Base-by-base conservation (phyloP, 2,888 invertebrate species). In the Oscheius sp. region DNA sequence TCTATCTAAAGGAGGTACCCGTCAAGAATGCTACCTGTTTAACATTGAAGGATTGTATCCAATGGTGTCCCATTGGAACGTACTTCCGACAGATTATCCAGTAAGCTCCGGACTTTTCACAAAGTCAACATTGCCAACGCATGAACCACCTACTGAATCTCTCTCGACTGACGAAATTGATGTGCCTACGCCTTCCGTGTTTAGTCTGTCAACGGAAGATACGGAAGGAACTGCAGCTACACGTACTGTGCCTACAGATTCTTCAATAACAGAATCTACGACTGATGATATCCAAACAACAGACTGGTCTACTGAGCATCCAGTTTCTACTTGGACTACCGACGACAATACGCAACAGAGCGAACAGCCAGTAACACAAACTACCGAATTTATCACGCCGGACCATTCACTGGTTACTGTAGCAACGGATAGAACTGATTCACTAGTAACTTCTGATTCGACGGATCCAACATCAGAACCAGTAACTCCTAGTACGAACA, bases 1-100 rank as follows among this genome's bases (percentile, higher is more conserved):
- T n/a, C 21, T 21, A 21, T 21, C 21, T 21, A 21, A 21, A 73
- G 74, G 74, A 68, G 74, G 74, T 7, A 11, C 35, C 1, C 65
- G 74, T 1, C 37, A 60, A 35, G 74, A 74, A 1, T 74, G 74
- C 42, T 33, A 68, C n/a, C 48, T 58, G 1, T 74, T 74, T 33
- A 48, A 66, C 33, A 74, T 48, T 33, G 59, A 74, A 21, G 74
- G 68, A n/a, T 33, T 74, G 4, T 57, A 2, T n/a, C 68, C 68
- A 1, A 37, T 32, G 35, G 68, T 68, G 4, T 68, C 68, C 10
- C 68, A 68, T 10, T 55, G 55, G 55, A 3, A 29, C 11, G 55
- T 68, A 3, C 42, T 68, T 33, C 68, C 68, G 5, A 68, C 68
- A 9, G 42, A n/a, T 5, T 29, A 37, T n/a, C 68, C 68, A 33